phyloP scores from a whole-genome alignment of 2,113 vertebrate genomes.

The Loxodonta africana region DNA sequence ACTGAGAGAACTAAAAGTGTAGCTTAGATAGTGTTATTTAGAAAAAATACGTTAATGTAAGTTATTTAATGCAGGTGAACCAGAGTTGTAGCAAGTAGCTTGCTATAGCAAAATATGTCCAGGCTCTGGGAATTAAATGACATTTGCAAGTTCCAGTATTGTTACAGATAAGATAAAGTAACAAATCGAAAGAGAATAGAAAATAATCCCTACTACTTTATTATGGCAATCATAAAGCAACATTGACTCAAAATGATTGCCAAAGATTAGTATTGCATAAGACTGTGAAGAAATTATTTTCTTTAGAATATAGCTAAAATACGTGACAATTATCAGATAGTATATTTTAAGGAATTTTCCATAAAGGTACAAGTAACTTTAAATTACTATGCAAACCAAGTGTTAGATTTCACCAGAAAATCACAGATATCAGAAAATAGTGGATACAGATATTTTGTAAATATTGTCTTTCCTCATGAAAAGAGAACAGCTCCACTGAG shows the following conservation, averaged over 20 bases:
- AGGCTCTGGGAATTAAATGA: no score
- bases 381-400: rapidly evolving
- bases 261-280: background rate
- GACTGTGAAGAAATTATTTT: background rate
- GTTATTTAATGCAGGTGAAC: background rate
- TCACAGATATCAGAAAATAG: background rate
- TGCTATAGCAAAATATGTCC: background rate
- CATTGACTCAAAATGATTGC: background rate
- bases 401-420: background rate
- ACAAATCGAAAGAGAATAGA: background rate
- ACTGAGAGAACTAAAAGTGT: background rate
- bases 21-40: background rate
- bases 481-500: background rate
- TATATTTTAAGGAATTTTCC: background rate
- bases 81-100: background rate
- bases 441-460: background rate
- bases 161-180: background rate
- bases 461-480: background rate
- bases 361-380: background rate
- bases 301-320: background rate
- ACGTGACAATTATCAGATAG: background rate
- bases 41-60: background rate
- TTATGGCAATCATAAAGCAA: background rate
- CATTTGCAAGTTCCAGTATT: background rate
- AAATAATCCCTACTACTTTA: background rate